Base-by-base conservation (phyloP, 2,888 invertebrate species). In the Mimachlamys varia region DNA sequence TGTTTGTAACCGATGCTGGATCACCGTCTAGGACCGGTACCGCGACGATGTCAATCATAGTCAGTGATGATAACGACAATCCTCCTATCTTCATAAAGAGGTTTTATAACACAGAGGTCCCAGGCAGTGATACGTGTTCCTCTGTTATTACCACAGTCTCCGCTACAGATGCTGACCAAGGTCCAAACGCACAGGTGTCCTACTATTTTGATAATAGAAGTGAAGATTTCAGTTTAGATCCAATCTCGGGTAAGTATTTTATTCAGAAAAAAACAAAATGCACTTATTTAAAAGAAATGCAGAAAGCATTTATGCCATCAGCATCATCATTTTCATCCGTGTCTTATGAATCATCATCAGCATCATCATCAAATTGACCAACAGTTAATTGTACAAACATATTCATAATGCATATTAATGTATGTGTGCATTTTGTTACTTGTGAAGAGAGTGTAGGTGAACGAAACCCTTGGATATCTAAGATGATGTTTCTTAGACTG, bases 1-100 rank as follows among this genome's bases (percentile, higher is more conserved):
- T 99, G 0, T 98, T 98, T 96, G 99, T 99, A 1, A 98, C 98
- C 95, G 99, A 99, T 97, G 98, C 98, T 92, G 99, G 99, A 0
- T 97, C 98, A 93, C 98, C 99, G 13, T 98, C 98, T 90, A 97
- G 99, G 88, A 98, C 99, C 53, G 98, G 98, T 93, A 99, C 99
- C 7, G 98, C 99, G 91, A 98, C 93, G 0, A 93, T 95, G 12
- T 93, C 92, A 33, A 93, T 95, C 38, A 93, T 91, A 0, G 92
- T 95, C 22, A 92, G 90, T 12, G 95, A 95, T 88, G 92, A 90
- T 55, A 95, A 95, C 90, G 95, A 95, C 91, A 94, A 95, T 90
- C 62, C 22, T 58, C 95, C 95, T 5, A 90, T 92, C 19, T 95
- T 95, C 89, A 90, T 89, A 12, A 92, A 93, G 13, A 91, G 90